Base-by-base conservation (phyloP, 1,140 invertebrate species). In the Oncopeltus fasciatus region DNA sequence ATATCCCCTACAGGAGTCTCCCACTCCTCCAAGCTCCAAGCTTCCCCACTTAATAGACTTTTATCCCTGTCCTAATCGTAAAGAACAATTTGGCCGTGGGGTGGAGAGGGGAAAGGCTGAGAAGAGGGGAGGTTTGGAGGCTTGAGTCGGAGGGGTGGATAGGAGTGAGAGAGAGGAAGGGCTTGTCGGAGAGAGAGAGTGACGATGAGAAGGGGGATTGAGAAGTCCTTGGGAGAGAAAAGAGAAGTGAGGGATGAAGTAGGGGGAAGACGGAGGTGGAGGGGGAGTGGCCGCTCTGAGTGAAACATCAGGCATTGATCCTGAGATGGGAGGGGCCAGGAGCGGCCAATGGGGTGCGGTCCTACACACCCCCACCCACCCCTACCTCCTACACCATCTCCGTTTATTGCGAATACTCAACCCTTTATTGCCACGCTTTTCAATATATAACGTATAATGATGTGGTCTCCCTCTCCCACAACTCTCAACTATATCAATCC, bases 391-490 rank as follows among this genome's bases (percentile, higher is more conserved):
- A 44, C 61, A 27, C 14, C 5, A 5, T 14, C 31, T 38, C 31
- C 31, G 31, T 57, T 56, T 57, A 33, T 57, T 63, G 31, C 31
- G 47, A 47, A 56, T 59, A 47, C 59, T 59, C 46, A 60, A 60
- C 58, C 58, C 63, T 64, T 62, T 62, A 62, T 62, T 62, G 51
- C 61, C 61, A 43, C 49, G 46, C 58, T 60, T 64, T 64, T 64
- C 63, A 64, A 64, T 64, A 64, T 64, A 64, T 64, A 64, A 43
- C 28, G 63, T 64, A 64, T 64, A 64, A 64, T 64, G 63, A 64
- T 64, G 63, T 64, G 63, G 63, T 64, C 51, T 47, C 51, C 29
- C 31, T 31, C 27, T n/a, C n/a, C 31, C n/a, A n/a, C n/a, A n/a
- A 18, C 58, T 57, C 31, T 29, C 57, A 31, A 62, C 61, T 57